phyloP scores from a whole-genome alignment of 2,113 vertebrate species.

The Taurulus bubalis region DNA sequence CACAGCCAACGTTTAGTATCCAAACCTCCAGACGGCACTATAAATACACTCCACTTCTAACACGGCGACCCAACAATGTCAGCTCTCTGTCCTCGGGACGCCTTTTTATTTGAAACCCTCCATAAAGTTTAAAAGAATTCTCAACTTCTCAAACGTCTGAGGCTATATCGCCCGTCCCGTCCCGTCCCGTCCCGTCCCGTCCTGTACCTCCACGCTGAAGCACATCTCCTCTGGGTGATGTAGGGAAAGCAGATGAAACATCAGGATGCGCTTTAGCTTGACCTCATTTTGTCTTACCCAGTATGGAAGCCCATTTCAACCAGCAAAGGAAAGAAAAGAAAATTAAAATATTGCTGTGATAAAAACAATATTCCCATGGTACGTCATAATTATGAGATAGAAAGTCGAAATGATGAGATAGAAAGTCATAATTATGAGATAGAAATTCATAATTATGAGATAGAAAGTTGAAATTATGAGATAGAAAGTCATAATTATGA shows the following conservation, averaged over 20 bases:
- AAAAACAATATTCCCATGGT: no score
- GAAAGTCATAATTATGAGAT: no score
- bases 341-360: no score
- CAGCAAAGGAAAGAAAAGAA: no score
- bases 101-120: conserved; percentile 10
- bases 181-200: no score
- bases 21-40: background rate
- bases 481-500: no score
- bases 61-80: background rate
- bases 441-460: no score
- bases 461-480: no score
- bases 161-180: no score
- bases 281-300: conserved; percentile 28
- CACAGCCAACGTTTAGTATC: background rate
- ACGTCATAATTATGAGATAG: no score
- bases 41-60: background rate
- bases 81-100: background rate
- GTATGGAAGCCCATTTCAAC: no score
- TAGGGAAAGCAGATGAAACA: background rate
- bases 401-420: background rate
- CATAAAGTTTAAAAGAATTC: conserved; percentile 14
- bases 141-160: conserved; percentile 18
- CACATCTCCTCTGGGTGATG: conserved; percentile 29
- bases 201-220: no score
- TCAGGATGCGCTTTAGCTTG: background rate